Evolutionary conservation across 2,113 vertebrate species (phyloP).

Genomic region (Orycteropus afer): DNA sequence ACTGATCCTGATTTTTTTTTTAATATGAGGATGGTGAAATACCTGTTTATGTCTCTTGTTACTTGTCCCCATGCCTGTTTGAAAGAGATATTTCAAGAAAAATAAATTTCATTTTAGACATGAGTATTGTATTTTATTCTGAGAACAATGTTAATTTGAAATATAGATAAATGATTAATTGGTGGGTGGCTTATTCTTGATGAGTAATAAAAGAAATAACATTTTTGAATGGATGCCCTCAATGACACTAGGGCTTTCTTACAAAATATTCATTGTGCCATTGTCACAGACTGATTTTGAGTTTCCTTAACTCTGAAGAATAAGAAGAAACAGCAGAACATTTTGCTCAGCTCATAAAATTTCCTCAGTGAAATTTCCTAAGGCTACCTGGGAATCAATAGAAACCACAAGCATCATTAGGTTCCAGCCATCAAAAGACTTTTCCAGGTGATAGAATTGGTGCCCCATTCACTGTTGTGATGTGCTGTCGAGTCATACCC

Average conservation of each 20-base stretch:
- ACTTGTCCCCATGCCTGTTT: neutral
- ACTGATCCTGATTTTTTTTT: neutral
- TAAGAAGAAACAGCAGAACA: neutral
- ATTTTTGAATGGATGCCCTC: neutral
- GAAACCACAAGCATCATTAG: neutral
- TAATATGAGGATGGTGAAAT: neutral
- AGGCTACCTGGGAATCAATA: neutral
- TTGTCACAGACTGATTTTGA: neutral
- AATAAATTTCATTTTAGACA: slow-evolving; percentile 7
- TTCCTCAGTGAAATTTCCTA: neutral
- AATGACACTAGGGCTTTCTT: neutral
- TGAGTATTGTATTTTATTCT: neutral
- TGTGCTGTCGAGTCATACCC: too few relatives aligned
- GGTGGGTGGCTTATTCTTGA: neutral
- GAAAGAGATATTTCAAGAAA: neutral
- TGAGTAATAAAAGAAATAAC: neutral
- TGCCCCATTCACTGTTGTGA: accelerated
- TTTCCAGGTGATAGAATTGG: neutral
- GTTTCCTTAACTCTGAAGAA: neutral
- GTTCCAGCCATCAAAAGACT: neutral
- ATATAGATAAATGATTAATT: neutral
- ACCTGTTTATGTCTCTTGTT: neutral
- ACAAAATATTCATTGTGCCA: neutral
- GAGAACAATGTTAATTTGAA: neutral
- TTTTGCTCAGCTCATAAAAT: neutral